Percentiles rank a stretch among this genome's conserved stretches.
Conservation (phyloP, 2,888 invertebrate species). For the Euproctis similis region DNA sequence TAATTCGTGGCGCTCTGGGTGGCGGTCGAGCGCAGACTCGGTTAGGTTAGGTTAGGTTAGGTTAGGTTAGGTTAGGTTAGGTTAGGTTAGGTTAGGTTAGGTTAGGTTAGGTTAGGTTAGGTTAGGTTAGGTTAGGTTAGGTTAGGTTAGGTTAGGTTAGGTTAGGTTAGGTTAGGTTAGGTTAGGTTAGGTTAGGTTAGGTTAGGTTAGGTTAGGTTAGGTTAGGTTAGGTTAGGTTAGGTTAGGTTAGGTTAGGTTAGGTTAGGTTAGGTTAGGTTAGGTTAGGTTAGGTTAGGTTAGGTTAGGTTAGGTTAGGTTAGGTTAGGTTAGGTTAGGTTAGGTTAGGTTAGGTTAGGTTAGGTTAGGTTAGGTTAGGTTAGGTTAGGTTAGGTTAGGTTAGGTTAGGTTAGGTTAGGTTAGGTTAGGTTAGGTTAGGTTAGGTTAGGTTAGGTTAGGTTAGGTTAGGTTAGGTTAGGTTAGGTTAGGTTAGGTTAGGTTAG, state of each 20-base stretch:
- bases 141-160: constrained; percentile 5
- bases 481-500: constrained; percentile 7
- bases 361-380: constrained; percentile 9
- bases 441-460: constrained; percentile 6
- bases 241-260: constrained; percentile 8
- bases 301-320: constrained; percentile 8
- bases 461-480: constrained; percentile 3
- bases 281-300: constrained; percentile 8
- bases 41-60: too few relatives aligned
- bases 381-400: constrained; percentile 10
- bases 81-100: constrained; percentile 9
- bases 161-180: constrained; percentile 2
- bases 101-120: constrained; percentile 6
- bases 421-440: constrained; percentile 3
- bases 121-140: constrained; percentile 8
- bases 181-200: constrained; percentile 7
- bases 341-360: constrained; percentile 8
- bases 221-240: constrained; percentile 10
- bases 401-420: constrained; percentile 1
- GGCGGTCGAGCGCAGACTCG: too few relatives aligned
- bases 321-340: constrained; percentile 8
- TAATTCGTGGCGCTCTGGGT: too few relatives aligned
- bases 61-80: constrained; percentile 6
- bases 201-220: constrained; percentile 10
- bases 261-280: constrained; percentile 7